These are phyloP conservation scores for Eumacrocentrus americanus DNA, from an alignment of 2,888 invertebrate genomes.

Conservation along the genomic window DNA sequence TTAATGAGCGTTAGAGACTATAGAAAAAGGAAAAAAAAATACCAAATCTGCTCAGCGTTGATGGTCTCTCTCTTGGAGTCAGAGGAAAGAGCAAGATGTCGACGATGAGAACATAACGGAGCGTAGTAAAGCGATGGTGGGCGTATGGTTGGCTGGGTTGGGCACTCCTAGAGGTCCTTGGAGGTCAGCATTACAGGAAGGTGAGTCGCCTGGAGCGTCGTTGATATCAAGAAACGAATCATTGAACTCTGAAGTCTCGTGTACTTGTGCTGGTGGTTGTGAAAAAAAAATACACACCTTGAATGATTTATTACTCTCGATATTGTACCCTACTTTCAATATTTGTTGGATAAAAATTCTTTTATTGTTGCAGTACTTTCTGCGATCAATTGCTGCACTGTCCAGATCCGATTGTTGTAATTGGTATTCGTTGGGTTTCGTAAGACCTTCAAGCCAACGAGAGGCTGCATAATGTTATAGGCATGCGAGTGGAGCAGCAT, in stretches of 20 bases:
- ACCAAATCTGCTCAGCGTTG: too few relatives aligned
- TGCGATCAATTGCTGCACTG: background rate
- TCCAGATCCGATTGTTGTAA: constrained; percentile 7
- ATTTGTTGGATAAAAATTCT: too few relatives aligned
- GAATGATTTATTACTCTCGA: background rate
- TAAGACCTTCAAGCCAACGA: background rate
- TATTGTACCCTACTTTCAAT: too few relatives aligned
- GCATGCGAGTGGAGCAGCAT: background rate
- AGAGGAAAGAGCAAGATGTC: too few relatives aligned
- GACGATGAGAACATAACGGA: constrained; percentile 27
- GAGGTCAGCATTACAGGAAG: constrained; percentile 56
- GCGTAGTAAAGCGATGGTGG: constrained; percentile 43
- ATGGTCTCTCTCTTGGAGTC: constrained; percentile 14
- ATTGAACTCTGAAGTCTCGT: constrained; percentile 34
- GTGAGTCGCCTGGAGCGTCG: constrained; percentile 57
- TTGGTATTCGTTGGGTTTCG: constrained; percentile 12
- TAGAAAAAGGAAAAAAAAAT: constrained; percentile 16
- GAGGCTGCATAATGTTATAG: background rate
- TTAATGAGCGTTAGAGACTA: too few relatives aligned
- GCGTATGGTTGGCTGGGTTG: constrained; percentile 55
- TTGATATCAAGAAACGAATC: constrained; percentile 59
- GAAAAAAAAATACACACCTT: background rate
- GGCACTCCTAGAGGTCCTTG: constrained; percentile 53
- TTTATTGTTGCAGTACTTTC: background rate
- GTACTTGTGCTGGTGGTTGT: background rate